Percentiles rank a stretch among this genome's conserved stretches.
phyloP scores from a whole-genome alignment of 2,113 vertebrate genomes.

The Tiliqua scincoides region DNA sequence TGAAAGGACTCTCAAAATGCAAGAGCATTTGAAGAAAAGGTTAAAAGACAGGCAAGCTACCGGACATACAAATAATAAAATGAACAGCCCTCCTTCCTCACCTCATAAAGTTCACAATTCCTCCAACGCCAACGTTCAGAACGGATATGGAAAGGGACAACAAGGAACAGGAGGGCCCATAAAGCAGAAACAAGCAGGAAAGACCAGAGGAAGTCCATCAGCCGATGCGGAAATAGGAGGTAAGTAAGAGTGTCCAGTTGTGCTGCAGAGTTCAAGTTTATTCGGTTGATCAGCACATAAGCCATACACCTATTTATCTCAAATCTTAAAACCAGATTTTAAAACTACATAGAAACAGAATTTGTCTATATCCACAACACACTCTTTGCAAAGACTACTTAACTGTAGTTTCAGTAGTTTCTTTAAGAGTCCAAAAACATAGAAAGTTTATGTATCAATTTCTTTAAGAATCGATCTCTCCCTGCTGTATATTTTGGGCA shows the following conservation, averaged over 20 bases:
- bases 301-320: too few species aligned
- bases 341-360: too few species aligned
- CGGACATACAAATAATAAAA: slow-evolving; percentile 70
- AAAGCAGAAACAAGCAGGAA: slow-evolving; percentile 75
- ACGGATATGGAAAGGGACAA: slow-evolving; percentile 71
- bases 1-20: slow-evolving; percentile 78
- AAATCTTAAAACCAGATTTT: too few species aligned
- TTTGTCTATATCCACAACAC: too few species aligned
- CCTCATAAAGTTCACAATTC: slow-evolving; percentile 68
- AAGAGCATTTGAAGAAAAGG: slow-evolving; percentile 80
- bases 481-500: too few species aligned
- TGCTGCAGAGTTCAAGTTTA: too few species aligned
- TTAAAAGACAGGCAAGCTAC: slow-evolving; percentile 75
- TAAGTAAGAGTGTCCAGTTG: slow-evolving; percentile 31
- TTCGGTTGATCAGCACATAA: too few species aligned
- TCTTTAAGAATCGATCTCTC: too few species aligned
- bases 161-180: slow-evolving; percentile 58
- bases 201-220: slow-evolving; percentile 65
- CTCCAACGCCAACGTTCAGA: slow-evolving; percentile 60
- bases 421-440: too few species aligned
- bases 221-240: slow-evolving; percentile 69
- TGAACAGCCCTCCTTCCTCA: slow-evolving; percentile 74
- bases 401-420: too few species aligned
- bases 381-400: too few species aligned
- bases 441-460: too few species aligned